phyloP scores from a whole-genome alignment of 1,140 invertebrate species.

The Drosophila baimaii region DNA sequence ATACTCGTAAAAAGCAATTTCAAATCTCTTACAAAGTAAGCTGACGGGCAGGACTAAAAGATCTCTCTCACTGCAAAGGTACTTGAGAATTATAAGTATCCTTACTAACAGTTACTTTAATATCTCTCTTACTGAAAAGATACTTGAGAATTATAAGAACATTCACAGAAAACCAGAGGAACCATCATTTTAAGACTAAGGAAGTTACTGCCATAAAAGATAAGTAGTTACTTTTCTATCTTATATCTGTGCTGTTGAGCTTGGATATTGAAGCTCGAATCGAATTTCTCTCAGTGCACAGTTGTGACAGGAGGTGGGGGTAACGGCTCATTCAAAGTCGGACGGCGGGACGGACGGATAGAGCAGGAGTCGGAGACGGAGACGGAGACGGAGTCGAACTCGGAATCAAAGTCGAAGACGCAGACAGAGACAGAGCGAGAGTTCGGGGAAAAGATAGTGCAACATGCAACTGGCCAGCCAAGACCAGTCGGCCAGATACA shows the following conservation, averaged over 20 bases:
- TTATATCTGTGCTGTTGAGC: fast-evolving
- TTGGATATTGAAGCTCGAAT: not conserved
- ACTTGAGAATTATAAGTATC: not conserved
- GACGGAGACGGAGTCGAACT: slow-evolving; percentile 6
- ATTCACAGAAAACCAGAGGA: not conserved
- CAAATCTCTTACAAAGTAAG: not conserved
- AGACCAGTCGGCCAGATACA: slow-evolving; percentile 59
- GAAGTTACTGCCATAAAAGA: too few species aligned
- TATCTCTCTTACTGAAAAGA: not conserved
- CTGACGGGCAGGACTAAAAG: not conserved
- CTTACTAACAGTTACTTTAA: not conserved
- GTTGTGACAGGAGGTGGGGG: slow-evolving; percentile 15
- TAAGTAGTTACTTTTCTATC: not conserved
- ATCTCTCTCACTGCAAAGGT: not conserved
- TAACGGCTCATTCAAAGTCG: slow-evolving; percentile 67
- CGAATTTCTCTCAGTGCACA: not conserved
- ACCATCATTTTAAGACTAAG: not conserved
- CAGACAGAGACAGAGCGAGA: slow-evolving; percentile 26
- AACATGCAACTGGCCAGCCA: slow-evolving; percentile 69
- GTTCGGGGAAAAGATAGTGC: slow-evolving; percentile 79
- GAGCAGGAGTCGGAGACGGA: slow-evolving; percentile 10
- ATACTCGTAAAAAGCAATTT: too few species aligned
- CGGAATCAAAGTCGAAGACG: not conserved
- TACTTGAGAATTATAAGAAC: not conserved
- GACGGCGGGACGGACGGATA: slow-evolving; percentile 29